A percentile compares a stretch with the other conserved stretches of the same genome.
These are phyloP conservation scores for Sacculina carcini DNA, from an alignment of 2,888 invertebrate genomes.

Conservation along the genomic window DNA sequence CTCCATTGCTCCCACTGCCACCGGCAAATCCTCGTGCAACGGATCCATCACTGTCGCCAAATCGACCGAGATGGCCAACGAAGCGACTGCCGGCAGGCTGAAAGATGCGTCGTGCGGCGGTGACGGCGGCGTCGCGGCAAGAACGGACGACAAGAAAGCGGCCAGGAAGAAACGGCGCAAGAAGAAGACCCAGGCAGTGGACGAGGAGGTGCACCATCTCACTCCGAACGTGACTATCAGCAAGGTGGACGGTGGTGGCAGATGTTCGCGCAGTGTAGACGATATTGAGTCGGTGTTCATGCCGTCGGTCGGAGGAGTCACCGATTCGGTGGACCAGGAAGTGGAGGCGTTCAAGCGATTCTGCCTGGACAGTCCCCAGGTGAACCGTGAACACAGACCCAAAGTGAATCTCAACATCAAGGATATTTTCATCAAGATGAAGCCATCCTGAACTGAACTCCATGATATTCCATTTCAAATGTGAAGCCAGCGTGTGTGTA, in stretches of 20 bases:
- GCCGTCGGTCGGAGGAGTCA: not conserved
- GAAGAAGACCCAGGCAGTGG: slow-evolving; percentile 16
- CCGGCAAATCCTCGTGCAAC: too few species aligned
- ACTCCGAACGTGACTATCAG: slow-evolving; percentile 13
- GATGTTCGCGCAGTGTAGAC: not conserved
- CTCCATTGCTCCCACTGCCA: too few species aligned
- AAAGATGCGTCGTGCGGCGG: too few species aligned
- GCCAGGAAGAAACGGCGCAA: slow-evolving; percentile 11
- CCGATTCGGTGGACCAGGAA: slow-evolving; percentile 26
- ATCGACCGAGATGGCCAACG: too few species aligned
- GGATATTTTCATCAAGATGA: slow-evolving; percentile 41
- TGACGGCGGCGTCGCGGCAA: too few species aligned
- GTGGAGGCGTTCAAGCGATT: slow-evolving; percentile 65
- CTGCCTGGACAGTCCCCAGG: slow-evolving; percentile 54
- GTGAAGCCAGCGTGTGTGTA: too few species aligned
- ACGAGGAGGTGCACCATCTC: slow-evolving; percentile 13
- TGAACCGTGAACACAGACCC: slow-evolving; percentile 41
- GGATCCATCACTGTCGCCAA: too few species aligned
- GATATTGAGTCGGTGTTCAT: not conserved
- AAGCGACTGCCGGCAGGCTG: too few species aligned
- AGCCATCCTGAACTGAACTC: slow-evolving; percentile 17
- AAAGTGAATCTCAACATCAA: slow-evolving; percentile 46
- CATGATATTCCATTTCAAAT: too few species aligned
- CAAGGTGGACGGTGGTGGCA: slow-evolving; percentile 11
- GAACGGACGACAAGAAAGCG: slow-evolving; percentile 1